A percentile compares a stretch with the other conserved stretches of the same genome.
Conservation (phyloP, 2,113 vertebrate species). For the Cettia cetti region DNA sequence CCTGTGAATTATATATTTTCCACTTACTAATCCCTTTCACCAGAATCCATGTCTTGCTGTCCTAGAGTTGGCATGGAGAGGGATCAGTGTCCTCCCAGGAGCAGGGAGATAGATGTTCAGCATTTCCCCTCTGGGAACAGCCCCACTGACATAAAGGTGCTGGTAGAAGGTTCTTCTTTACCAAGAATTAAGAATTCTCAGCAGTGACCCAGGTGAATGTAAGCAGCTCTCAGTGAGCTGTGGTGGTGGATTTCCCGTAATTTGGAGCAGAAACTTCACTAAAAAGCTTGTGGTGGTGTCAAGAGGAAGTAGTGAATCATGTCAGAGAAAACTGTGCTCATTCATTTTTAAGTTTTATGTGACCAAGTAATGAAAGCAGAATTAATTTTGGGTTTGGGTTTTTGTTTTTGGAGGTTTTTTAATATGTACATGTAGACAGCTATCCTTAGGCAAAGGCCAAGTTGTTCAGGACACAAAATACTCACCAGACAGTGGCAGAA, state of each 20-base stretch:
- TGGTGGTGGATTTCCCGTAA: not conserved
- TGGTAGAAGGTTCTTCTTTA: not conserved
- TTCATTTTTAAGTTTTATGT: not conserved
- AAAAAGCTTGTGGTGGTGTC: not conserved
- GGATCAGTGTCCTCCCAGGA: not conserved
- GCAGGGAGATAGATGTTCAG: not conserved
- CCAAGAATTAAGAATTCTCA: not conserved
- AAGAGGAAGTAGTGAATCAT: not conserved
- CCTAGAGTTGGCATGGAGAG: not conserved
- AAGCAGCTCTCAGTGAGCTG: not conserved
- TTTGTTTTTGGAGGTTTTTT: not conserved
- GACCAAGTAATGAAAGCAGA: not conserved
- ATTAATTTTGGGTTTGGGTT: not conserved
- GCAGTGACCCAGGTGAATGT: not conserved
- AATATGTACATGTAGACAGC: not conserved
- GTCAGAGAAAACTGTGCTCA: not conserved
- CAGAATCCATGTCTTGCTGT: not conserved
- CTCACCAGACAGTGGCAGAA: not conserved
- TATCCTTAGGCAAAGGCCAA: not conserved
- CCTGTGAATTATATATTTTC: not conserved
- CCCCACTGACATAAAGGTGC: not conserved
- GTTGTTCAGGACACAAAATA: not conserved
- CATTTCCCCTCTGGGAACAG: not conserved
- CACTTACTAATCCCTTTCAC: not conserved
- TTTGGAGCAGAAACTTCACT: not conserved